Conservation (phyloP, 2,113 vertebrate genomes). For the Diadophis punctatus region DNA sequence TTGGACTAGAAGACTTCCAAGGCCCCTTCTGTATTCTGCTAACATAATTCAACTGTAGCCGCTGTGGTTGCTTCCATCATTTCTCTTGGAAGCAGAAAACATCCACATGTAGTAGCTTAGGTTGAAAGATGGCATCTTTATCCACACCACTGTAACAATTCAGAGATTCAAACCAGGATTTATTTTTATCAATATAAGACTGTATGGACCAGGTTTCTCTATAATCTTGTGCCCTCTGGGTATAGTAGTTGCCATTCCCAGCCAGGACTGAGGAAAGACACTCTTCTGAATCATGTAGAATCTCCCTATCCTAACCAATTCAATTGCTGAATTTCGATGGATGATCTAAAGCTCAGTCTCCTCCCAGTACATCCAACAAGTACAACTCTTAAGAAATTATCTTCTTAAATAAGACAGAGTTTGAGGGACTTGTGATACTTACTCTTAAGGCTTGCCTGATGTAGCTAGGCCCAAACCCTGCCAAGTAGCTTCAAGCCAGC, state of each 20-base stretch:
- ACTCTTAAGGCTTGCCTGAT: conserved; percentile 2
- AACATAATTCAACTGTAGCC: not conserved
- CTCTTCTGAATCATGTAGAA: not conserved
- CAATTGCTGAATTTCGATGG: not conserved
- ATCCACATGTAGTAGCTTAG: not conserved
- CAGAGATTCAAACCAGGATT: not conserved
- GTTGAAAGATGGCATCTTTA: not conserved
- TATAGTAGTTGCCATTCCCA: not conserved
- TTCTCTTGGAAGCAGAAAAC: not conserved
- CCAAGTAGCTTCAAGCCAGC: conserved; percentile 6
- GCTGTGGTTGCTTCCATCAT: not conserved
- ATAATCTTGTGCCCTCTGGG: not conserved
- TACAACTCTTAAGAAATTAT: not conserved
- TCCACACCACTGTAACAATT: not conserved
- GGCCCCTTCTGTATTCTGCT: not conserved
- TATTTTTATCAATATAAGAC: not conserved
- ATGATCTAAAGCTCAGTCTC: not conserved
- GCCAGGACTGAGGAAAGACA: not conserved
- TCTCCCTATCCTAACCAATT: not conserved
- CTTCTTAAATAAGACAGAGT: not conserved
- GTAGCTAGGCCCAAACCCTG: conserved; percentile 1
- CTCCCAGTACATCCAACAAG: not conserved
- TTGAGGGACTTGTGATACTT: not conserved
- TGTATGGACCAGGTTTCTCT: not conserved
- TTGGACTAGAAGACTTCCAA: not conserved